Base-by-base conservation (phyloP, 2,888 invertebrate genomes). In the Amorpha juglandis region DNA sequence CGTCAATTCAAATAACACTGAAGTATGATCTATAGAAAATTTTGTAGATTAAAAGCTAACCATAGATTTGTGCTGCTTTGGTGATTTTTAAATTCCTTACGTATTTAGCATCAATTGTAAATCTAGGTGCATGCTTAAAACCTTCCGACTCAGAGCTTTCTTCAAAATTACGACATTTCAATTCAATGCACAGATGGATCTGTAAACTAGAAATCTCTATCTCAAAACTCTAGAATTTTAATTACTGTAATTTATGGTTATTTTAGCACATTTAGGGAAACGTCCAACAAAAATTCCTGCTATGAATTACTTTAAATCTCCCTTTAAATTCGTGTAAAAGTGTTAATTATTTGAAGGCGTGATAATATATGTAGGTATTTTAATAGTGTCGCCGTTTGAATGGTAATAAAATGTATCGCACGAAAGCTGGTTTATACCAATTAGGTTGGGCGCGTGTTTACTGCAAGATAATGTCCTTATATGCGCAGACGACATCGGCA, bases 391-490 rank as follows among this genome's bases (percentile, higher is more conserved):
- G 71, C 45, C 68, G 68, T 65, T 72, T 67, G 69, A 69, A 68
- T 66, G 66, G 62, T 72, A 65, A 73, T 74, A 75, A 74, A 69
- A 58, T 64, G 67, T 71, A 73, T 68, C 69, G 71, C 72, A 74
- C 74, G 71, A 72, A 69, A 76, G 71, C 75, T 73, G 71, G 75
- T 76, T 76, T 72, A 71, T 71, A 68, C 65, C 72, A 77, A 83
- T 79, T 78, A 78, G 75, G 58, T 19, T 75, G 76, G 71, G 77
- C 69, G 71, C 70, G 71, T 75, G 72, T 74, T 79, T 79, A 78
- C 78, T 76, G 68, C 62, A 42, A 70, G 70, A 73, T 73, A 74
- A 74, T 79, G 76, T 79, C 78, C 79, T 78, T 78, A 75, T 74
- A 71, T 67, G 64, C 71, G 73, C 65, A 65, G 67, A 70, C 66